phyloP scores from a whole-genome alignment of 1,140 invertebrate genomes.

The Tigriopus japonicus region DNA sequence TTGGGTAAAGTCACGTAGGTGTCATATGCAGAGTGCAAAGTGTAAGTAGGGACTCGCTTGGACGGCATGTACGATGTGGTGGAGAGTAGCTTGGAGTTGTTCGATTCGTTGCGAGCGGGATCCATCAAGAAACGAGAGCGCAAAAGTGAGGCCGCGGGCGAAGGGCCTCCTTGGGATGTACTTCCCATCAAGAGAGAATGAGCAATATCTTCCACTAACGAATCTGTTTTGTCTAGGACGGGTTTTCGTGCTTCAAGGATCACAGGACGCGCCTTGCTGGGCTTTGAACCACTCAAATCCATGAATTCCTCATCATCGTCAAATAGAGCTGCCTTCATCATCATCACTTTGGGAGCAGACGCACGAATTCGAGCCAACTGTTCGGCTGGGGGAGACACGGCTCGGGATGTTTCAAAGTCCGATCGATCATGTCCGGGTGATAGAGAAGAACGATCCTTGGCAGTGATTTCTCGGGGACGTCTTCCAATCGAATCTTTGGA shows the following conservation, averaged over 20 bases:
- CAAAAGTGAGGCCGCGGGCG: slow-evolving; percentile 7
- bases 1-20: slow-evolving; percentile 1
- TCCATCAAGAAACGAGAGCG: neutral
- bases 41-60: neutral
- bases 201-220: slow-evolving; percentile 2
- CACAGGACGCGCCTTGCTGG: slow-evolving; percentile 7
- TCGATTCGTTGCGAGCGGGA: neutral
- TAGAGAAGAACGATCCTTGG: no score
- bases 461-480: no score
- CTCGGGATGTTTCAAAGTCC: neutral
- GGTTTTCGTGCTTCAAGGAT: slow-evolving; percentile 9
- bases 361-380: slow-evolving; percentile 38
- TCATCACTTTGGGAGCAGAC: slow-evolving; percentile 45
- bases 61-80: neutral
- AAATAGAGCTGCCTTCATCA: slow-evolving; percentile 69
- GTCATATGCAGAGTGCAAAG: neutral
- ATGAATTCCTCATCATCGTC: slow-evolving; percentile 26
- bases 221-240: neutral
- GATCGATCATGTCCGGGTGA: no score
- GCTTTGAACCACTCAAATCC: slow-evolving; percentile 13
- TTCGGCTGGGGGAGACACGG: slow-evolving; percentile 19
- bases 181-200: neutral
- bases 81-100: neutral
- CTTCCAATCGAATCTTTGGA: no score
- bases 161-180: neutral